phyloP scores from a whole-genome alignment of 2,113 vertebrate species.

The Barnardius zonarius region DNA sequence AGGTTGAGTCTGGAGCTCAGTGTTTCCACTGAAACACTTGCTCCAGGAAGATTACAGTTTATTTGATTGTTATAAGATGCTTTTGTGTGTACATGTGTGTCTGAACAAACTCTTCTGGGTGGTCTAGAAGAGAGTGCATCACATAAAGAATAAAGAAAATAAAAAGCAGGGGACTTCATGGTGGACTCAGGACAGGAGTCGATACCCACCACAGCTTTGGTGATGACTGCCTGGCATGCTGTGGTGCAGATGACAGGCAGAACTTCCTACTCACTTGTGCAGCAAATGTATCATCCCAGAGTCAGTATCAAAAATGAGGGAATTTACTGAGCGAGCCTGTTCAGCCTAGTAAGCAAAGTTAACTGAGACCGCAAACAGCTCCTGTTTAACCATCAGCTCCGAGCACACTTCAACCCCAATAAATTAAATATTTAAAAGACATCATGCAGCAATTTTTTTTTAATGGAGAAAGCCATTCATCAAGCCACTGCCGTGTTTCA shows the following conservation, averaged over 20 bases:
- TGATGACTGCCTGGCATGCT: neutral
- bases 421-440: conserved; percentile 86
- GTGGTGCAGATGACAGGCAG: neutral
- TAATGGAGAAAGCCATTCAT: conserved; percentile 80
- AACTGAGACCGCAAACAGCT: conserved; percentile 16
- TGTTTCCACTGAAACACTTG: neutral
- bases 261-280: neutral
- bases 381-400: conserved; percentile 46
- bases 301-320: neutral
- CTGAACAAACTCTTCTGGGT: neutral
- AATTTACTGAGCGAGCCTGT: neutral
- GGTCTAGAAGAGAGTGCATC: neutral
- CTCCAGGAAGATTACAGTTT: neutral
- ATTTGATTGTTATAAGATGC: neutral
- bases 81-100: neutral
- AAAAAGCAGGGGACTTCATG: neutral
- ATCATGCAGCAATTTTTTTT: conserved; percentile 80
- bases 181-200: neutral
- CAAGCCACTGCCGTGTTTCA: conserved; percentile 76
- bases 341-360: conserved; percentile 31
- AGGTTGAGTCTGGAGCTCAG: neutral
- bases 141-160: neutral
- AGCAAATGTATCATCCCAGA: neutral
- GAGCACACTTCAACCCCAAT: conserved; percentile 72
- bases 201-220: neutral